These are phyloP conservation scores for Spinibarbus caldwelli DNA, from an alignment of 2,797 vertebrate genomes.

Conservation along the genomic window DNA sequence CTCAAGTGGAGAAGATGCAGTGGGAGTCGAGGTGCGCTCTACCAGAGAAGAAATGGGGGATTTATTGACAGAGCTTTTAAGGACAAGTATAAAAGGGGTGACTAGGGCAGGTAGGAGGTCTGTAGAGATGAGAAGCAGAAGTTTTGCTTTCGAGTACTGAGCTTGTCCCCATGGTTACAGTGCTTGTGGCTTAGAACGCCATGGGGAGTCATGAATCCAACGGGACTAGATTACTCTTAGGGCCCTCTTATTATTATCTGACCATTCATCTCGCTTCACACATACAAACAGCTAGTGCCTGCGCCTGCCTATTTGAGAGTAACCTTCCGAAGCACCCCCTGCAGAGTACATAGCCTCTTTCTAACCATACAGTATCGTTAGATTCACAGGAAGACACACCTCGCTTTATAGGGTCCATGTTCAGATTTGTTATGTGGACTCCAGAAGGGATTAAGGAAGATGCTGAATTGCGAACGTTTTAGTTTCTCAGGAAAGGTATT, in stretches of 20 bases:
- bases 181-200: conserved; percentile 36
- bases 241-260: conserved; percentile 50
- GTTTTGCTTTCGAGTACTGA: conserved; percentile 29
- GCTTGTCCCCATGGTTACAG: conserved; percentile 56
- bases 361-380: neutral
- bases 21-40: conserved; percentile 34
- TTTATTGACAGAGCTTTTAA: conserved; percentile 38
- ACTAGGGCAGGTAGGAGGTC: conserved; percentile 27
- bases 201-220: conserved; percentile 46
- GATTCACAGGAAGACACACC: conserved; percentile 16
- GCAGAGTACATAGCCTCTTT: conserved; percentile 42
- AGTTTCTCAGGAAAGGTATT: conserved; percentile 33
- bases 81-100: conserved; percentile 31
- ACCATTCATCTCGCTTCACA: conserved; percentile 44
- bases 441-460: conserved; percentile 40
- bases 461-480: conserved; percentile 32
- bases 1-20: conserved; percentile 51
- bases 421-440: conserved; percentile 35
- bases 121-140: conserved; percentile 37
- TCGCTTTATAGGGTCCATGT: conserved; percentile 9
- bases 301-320: neutral
- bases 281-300: conserved; percentile 11
- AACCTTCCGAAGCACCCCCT: conserved; percentile 27
- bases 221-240: conserved; percentile 53
- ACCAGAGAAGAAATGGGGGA: conserved; percentile 28